Base-by-base conservation (phyloP, 1,140 invertebrate species). In the Gerris buenoi region DNA sequence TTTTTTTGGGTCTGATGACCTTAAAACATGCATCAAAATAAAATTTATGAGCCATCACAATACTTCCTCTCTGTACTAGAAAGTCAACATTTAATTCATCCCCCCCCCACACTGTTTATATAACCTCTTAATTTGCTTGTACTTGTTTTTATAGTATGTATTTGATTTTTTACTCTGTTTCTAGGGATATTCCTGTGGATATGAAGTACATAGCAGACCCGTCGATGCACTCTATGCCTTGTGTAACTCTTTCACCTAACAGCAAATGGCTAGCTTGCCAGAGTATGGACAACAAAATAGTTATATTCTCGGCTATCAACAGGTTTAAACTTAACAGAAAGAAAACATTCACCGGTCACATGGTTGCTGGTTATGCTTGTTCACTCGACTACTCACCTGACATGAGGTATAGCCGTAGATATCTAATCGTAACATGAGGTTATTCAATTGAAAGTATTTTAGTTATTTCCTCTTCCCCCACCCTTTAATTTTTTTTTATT, bases 161-260 rank as follows among this genome's bases (percentile, higher is more conserved):
- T n/a, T n/a, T n/a, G n/a, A n/a, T n/a, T n/a, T n/a, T n/a, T n/a
- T n/a, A n/a, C n/a, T n/a, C n/a, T n/a, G n/a, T n/a, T n/a, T 75
- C 69, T 73, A 91, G 88, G 89, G 95, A 99, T 77, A 97, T 99
- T 76, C 97, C 97, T 0, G 97, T 99, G 1, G 97, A 99, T 77
- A 98, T 99, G 88, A 99, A 99, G 77, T 98, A 99, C 75, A 99
- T 99, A 73, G 96, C 97, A n/a, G 97, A 99, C 81, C 96, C 97
- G 1, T 88, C 91, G 1, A 97, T 99, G 93, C 97, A 99, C 80
- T 98, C 95, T 2, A 97, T 99, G 88, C 97, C 97, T 0, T 88
- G 94, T 1, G 95, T 98, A 0, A 93, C 93, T 0, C 81, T 89
- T 18, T 89, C 94, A 0, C 95, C 94, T 1, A 99, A 98, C 81